A percentile compares a stretch with the other conserved stretches of the same genome.
These are phyloP conservation scores for Drosophila paulistorum DNA, from an alignment of 1,140 invertebrate genomes.

Conservation along the genomic window DNA sequence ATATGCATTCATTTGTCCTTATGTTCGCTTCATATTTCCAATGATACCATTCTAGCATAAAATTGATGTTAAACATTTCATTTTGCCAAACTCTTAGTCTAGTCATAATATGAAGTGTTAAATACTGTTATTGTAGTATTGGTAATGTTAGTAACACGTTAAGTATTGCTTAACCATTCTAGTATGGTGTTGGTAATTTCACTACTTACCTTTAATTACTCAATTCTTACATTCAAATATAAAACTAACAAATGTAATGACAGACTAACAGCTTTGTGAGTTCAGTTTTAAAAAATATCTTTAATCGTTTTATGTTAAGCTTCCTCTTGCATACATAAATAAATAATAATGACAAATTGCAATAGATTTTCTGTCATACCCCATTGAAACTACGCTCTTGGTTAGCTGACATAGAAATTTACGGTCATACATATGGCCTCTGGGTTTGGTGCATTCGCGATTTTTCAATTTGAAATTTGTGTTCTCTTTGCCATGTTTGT, in stretches of 20 bases:
- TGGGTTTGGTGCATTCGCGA: slow-evolving; percentile 12
- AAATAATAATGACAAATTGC: too few species aligned
- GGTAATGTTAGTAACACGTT: neutral
- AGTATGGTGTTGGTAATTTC: too few species aligned
- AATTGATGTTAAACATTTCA: too few species aligned
- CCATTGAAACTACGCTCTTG: slow-evolving; percentile 4
- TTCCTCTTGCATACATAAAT: neutral
- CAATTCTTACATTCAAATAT: too few species aligned
- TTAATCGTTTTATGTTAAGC: neutral
- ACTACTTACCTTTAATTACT: too few species aligned
- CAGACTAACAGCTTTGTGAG: neutral
- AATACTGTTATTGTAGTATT: too few species aligned
- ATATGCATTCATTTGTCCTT: too few species aligned
- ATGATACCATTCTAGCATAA: too few species aligned
- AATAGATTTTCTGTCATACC: neutral
- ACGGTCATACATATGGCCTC: slow-evolving; percentile 4
- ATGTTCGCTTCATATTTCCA: too few species aligned
- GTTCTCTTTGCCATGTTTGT: slow-evolving; percentile 6
- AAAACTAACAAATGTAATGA: too few species aligned
- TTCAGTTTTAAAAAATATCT: neutral
- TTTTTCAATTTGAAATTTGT: slow-evolving; percentile 23
- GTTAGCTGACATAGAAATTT: neutral
- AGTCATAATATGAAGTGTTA: too few species aligned
- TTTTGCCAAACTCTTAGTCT: too few species aligned
- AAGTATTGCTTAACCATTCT: neutral